These are phyloP conservation scores for Speoplatyrhinus poulsoni DNA, from an alignment of 2,113 vertebrate species.

Conservation along the genomic window DNA sequence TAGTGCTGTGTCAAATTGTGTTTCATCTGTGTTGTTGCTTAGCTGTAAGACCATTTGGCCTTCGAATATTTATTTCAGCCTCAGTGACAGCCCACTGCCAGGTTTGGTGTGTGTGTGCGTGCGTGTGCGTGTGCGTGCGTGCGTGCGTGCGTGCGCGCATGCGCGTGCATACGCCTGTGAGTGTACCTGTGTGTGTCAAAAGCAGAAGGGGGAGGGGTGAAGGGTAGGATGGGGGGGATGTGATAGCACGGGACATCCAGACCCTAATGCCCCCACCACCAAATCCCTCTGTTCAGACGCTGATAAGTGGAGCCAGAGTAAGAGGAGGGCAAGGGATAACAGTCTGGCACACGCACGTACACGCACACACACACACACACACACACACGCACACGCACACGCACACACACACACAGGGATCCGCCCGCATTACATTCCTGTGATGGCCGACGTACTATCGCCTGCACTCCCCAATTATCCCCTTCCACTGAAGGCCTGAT, in stretches of 20 bases:
- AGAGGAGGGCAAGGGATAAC: slow-evolving; percentile 79
- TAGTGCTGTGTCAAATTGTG: slow-evolving; percentile 50
- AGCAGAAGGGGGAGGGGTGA: slow-evolving; percentile 42
- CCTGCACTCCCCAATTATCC: slow-evolving; percentile 76
- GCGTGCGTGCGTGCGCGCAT: slow-evolving; percentile 14
- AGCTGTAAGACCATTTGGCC: slow-evolving; percentile 60
- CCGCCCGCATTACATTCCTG: slow-evolving; percentile 81
- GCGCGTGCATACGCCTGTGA: slow-evolving; percentile 21
- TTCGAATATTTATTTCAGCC: slow-evolving; percentile 56
- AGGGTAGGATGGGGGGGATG: slow-evolving; percentile 49
- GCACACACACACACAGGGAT: slow-evolving; percentile 64
- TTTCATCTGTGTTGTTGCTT: slow-evolving; percentile 18
- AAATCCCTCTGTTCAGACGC: slow-evolving; percentile 58
- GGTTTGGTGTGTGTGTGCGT: slow-evolving; percentile 37
- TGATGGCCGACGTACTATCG: slow-evolving; percentile 72
- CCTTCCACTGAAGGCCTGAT: slow-evolving; percentile 69
- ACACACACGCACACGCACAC: slow-evolving; percentile 64
- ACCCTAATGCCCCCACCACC: slow-evolving; percentile 26
- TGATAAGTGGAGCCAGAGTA: slow-evolving; percentile 78
- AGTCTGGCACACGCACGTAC: slow-evolving; percentile 75
- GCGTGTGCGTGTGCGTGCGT: slow-evolving; percentile 17
- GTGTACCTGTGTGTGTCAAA: slow-evolving; percentile 20
- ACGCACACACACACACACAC: slow-evolving; percentile 66
- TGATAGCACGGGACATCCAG: slow-evolving; percentile 61
- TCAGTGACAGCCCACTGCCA: slow-evolving; percentile 60